Base-by-base conservation (phyloP, 1,140 invertebrate species). In the Harpegnathos saltator region DNA sequence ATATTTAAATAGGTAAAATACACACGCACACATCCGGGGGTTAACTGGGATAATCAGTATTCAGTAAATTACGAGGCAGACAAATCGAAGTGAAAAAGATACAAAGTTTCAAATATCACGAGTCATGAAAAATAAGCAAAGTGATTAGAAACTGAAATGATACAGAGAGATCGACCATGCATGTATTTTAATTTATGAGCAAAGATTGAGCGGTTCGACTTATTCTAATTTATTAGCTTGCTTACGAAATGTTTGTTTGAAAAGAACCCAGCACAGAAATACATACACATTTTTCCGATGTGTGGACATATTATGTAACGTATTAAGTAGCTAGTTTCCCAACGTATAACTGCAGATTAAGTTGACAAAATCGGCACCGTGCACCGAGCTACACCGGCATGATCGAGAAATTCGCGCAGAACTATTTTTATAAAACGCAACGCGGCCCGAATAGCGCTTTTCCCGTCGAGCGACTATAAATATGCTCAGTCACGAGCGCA, bases 401-500 rank as follows among this genome's bases (percentile, higher is more conserved):
- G 33, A 19, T 68, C 44, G 44, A 38, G 52, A 78, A 69, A 69
- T 33, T 44, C 19, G 52, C 48, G 22, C 59, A 22, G 11, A 29
- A 19, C 2, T 14, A 48, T 59, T 80, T 71, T 71, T 71, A 69
- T 69, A 15, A 80, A n/a, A 71, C 71, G 11, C 52, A 52, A 80
- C 33, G 65, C 65, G 65, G 9, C 17, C 33, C 14, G 65, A 58
- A 69, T 71, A 59, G 24, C 11, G 22, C 38, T 44, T 77, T 44
- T 14, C n/a, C 50, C 7, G 17, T 14, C n/a, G 33, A 24, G 26
- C n/a, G 3, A 50, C 14, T 29, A 19, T 54, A 56, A 17, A 33
- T 56, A 78, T 78, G 63, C 63, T 26, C 7, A 24, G 75, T 78
- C 75, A 78, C 75, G 75, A 56, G 52, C 75, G 62, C 22, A 66